phyloP scores from a whole-genome alignment of 1,140 invertebrate genomes.

The Drosophila seguyi region DNA sequence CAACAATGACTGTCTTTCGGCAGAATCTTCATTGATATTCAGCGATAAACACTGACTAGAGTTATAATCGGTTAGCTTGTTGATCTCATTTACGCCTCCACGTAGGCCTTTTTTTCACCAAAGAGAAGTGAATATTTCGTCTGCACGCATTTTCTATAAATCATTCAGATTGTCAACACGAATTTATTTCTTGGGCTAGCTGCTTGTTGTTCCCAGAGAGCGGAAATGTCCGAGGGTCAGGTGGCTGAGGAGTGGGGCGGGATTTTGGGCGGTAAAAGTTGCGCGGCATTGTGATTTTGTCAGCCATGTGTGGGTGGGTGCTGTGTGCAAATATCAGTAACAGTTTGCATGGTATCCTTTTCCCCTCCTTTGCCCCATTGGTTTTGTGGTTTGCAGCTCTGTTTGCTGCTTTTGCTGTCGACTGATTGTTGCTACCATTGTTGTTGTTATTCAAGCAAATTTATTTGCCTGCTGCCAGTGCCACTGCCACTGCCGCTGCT shows the following conservation, averaged over 20 bases:
- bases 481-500: slow-evolving; percentile 34
- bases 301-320: slow-evolving; percentile 31
- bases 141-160: slow-evolving; percentile 76
- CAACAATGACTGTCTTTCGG: slow-evolving; percentile 21
- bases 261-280: slow-evolving; percentile 10
- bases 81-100: slow-evolving; percentile 33
- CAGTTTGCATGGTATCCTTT: slow-evolving; percentile 38
- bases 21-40: neutral
- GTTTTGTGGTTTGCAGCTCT: slow-evolving; percentile 52
- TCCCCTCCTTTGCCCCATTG: slow-evolving; percentile 24
- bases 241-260: neutral
- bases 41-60: neutral
- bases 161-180: slow-evolving; percentile 77
- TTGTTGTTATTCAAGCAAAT: slow-evolving; percentile 66
- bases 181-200: slow-evolving; percentile 63
- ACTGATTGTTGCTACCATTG: slow-evolving; percentile 47
- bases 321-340: slow-evolving; percentile 31
- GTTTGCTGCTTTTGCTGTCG: slow-evolving; percentile 56
- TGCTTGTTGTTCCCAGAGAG: slow-evolving; percentile 54
- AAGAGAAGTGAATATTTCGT: slow-evolving; percentile 46
- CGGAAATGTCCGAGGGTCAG: slow-evolving; percentile 62
- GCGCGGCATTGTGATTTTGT: slow-evolving; percentile 62
- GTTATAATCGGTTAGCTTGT: slow-evolving; percentile 22
- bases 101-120: slow-evolving; percentile 5
- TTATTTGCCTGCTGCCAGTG: slow-evolving; percentile 45